phyloP scores from a whole-genome alignment of 2,888 invertebrate genomes.

The Tinea semifulvella region DNA sequence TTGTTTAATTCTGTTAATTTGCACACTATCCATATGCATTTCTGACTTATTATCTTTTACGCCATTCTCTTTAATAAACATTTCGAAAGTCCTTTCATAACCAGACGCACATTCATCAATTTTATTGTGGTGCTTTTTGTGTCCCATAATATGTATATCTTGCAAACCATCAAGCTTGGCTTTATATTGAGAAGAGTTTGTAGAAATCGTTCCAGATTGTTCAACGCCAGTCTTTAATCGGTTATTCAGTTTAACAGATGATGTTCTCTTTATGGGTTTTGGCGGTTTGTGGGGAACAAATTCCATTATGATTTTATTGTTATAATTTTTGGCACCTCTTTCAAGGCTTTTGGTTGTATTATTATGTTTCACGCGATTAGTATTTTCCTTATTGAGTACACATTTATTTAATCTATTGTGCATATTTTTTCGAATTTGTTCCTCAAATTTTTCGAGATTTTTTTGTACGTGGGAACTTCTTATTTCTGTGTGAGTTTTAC shows the following conservation, averaged over 20 bases:
- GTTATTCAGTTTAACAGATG: conserved; percentile 68
- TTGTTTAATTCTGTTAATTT: conserved; percentile 56
- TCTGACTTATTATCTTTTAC: conserved; percentile 67
- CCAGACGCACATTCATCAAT: conserved; percentile 41
- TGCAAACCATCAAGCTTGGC: conserved; percentile 60
- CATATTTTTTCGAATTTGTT: conserved; percentile 52
- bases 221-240: conserved; percentile 55
- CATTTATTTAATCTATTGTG: conserved; percentile 51
- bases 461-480: conserved; percentile 60
- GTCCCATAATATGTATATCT: conserved; percentile 45
- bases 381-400: conserved; percentile 55
- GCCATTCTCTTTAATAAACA: conserved; percentile 69
- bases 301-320: conserved; percentile 57
- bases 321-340: conserved; percentile 53
- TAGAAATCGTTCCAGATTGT: conserved; percentile 47
- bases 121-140: conserved; percentile 42
- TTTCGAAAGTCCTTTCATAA: conserved; percentile 65
- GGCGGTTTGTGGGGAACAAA: conserved; percentile 79
- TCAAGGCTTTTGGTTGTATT: conserved; percentile 57
- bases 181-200: conserved; percentile 60
- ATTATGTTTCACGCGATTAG: conserved; percentile 43
- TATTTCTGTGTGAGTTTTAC: conserved; percentile 57
- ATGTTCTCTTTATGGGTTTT: conserved; percentile 73
- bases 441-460: conserved; percentile 70
- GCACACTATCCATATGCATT: conserved; percentile 70